Conservation (phyloP, 2,888 invertebrate species). For the Limnephilus rhombicus region DNA sequence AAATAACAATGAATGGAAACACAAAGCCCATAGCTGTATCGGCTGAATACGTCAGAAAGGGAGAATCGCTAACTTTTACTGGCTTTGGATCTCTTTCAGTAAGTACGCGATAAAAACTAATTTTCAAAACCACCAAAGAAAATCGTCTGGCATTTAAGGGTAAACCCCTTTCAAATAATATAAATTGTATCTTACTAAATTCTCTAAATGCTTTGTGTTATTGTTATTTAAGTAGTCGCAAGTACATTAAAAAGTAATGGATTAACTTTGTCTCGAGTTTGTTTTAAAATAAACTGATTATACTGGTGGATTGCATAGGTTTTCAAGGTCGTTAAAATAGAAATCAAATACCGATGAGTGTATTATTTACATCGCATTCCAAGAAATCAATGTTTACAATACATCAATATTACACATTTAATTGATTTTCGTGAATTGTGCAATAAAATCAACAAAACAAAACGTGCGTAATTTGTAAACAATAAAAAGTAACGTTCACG, state of each 20-base stretch:
- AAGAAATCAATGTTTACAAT: background rate
- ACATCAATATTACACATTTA: background rate
- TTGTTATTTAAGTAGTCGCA: background rate
- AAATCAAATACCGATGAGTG: background rate
- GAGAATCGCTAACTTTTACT: slow-evolving; percentile 51
- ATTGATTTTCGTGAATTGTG: background rate
- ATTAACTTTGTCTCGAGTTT: background rate
- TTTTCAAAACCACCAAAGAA: background rate
- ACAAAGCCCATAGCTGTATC: slow-evolving; percentile 44
- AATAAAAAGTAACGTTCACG: background rate
- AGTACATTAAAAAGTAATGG: background rate
- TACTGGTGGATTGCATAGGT: background rate
- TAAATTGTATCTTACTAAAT: background rate
- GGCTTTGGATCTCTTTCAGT: slow-evolving; percentile 59
- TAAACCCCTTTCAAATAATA: background rate
- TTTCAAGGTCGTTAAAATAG: too few relatives aligned
- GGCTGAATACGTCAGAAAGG: slow-evolving; percentile 27
- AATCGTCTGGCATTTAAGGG: background rate
- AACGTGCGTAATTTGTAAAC: background rate
- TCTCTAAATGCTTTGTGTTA: background rate
- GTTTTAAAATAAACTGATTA: background rate
- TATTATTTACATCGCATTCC: background rate
- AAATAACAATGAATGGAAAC: slow-evolving; percentile 41
- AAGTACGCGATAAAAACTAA: slow-evolving; percentile 20
- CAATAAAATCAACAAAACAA: background rate